Percentiles rank a stretch among this genome's conserved stretches.
Conservation (phyloP, 2,797 vertebrate species). For the Enteromius fasciolatus region DNA sequence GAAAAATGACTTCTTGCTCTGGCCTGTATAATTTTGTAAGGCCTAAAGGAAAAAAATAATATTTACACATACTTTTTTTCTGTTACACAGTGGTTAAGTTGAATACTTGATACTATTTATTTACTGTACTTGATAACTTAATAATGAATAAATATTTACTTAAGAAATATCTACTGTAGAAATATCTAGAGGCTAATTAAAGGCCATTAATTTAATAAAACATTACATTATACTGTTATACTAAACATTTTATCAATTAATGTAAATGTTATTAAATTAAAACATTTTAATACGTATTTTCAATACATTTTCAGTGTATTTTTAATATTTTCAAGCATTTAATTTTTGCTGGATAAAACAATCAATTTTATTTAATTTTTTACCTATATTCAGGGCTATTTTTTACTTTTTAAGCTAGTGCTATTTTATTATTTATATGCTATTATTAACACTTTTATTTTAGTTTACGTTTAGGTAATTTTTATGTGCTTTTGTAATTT, state of each 20-base stretch:
- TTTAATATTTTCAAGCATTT: neutral
- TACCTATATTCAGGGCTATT: neutral
- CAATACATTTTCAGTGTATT: no score
- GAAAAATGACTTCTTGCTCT: no score
- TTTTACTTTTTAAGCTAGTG: neutral
- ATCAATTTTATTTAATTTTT: no score
- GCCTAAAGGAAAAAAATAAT: neutral
- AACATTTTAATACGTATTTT: neutral
- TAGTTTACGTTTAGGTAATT: neutral
- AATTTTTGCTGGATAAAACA: neutral
- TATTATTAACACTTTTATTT: neutral
- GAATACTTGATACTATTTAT: neutral
- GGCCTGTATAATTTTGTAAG: no score
- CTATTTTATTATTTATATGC: neutral
- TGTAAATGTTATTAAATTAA: neutral
- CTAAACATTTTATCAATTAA: neutral
- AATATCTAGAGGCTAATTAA: neutral
- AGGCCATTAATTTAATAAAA: neutral
- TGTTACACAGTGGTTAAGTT: neutral
- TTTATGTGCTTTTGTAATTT: neutral
- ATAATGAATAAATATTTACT: neutral
- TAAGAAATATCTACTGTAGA: neutral
- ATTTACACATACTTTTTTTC: neutral
- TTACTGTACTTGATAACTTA: neutral
- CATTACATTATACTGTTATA: neutral